Conservation (phyloP, 2,888 invertebrate species). For the Harpalus rubripes region DNA sequence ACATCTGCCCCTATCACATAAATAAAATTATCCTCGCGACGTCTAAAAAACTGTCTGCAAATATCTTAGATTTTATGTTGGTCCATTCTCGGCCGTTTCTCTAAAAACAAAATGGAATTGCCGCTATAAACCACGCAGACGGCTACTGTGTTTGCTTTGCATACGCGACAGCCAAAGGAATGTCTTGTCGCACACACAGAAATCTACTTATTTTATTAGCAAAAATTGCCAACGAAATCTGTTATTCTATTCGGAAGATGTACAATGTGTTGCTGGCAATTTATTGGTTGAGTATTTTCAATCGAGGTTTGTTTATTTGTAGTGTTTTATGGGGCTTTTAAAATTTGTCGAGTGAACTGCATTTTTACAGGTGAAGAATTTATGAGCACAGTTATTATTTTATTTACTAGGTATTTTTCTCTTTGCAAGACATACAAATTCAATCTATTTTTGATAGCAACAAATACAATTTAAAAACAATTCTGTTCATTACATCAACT, state of each 20-base stretch:
- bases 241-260: slow-evolving; percentile 26
- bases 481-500: too few species aligned
- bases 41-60: slow-evolving; percentile 62
- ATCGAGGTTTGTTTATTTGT: background rate
- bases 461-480: background rate
- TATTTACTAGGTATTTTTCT: background rate
- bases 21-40: slow-evolving; percentile 58
- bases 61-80: slow-evolving; percentile 65
- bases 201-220: slow-evolving; percentile 35
- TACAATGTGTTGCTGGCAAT: slow-evolving; percentile 12
- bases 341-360: background rate
- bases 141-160: slow-evolving; percentile 56
- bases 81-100: slow-evolving; percentile 51
- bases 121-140: slow-evolving; percentile 56
- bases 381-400: background rate
- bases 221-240: slow-evolving; percentile 8
- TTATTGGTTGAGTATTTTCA: background rate
- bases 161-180: too few species aligned
- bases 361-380: background rate
- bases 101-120: slow-evolving; percentile 66
- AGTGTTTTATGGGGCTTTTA: background rate
- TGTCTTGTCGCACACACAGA: background rate
- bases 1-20: slow-evolving; percentile 32
- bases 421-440: too few species aligned
- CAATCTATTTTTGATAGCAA: too few species aligned